Base-by-base conservation (phyloP, 2,888 invertebrate genomes). In the Trachelus tabidus region DNA sequence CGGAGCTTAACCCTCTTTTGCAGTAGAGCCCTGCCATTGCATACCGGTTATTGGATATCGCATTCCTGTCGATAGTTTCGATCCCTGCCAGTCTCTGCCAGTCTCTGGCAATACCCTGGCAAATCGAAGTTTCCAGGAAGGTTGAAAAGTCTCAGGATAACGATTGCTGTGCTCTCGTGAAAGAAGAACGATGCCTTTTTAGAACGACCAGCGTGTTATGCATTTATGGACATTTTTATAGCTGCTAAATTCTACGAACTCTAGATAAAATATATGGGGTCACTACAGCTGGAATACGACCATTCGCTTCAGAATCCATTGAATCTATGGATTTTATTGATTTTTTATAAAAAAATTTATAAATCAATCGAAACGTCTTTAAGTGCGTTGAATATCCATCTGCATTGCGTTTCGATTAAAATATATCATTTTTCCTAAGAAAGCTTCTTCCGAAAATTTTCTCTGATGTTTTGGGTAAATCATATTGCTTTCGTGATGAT, bases 1-100 rank as follows among this genome's bases (percentile, higher is more conserved):
- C 40, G 40, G 40, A 56, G 23, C 9, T 56, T 56, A 56, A 23
- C 23, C 23, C 40, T 56, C 40, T 23, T 56, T 23, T 56, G 40
- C 40, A 56, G 23, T 23, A 9, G 9, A 56, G 23, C 23, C 11
- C 34, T 56, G 34, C 34, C 71, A 34, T 69, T 31, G 30, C 71
- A n/a, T 78, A 68, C 33, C 33, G 68, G 75, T 78, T 78, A 75
- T 75, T 75, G 56, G 9, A 73, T 69, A 71, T 31, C 69, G 68
- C 34, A 71, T 75, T 79, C 34, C 73, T 69, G 74, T 73, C 76
- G 73, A 74, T 71, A 71, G 69, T 76, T 79, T 76, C 69, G 76
- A 79, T 75, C 73, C 68, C 73, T n/a, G 56, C 68, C 40, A 56
- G 40, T 56, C 15, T 40, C 73, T n/a, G 56, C 68, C 40, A 40